These are phyloP conservation scores for Actinopyga echinites DNA, from an alignment of 53 echinoderm and acorn worm species.

Conservation along the genomic window DNA sequence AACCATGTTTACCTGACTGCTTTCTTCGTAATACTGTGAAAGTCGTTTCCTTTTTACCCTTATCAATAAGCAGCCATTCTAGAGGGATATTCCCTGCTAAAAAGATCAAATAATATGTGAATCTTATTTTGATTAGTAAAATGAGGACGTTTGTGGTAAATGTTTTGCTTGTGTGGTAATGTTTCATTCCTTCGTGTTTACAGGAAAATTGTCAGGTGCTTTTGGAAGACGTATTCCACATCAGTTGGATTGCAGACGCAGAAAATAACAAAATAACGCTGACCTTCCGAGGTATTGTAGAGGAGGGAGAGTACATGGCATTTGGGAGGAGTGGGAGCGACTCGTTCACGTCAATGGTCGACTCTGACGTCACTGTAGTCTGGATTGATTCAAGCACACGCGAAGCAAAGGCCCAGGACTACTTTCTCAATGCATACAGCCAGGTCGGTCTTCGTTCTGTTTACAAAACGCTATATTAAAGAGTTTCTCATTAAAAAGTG, in stretches of 20 bases:
- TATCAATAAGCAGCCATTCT: too few species aligned
- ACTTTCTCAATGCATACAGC: constrained; percentile 59
- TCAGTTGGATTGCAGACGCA: constrained; percentile 61
- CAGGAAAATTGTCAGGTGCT: constrained; percentile 73
- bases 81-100: too few species aligned
- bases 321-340: constrained; percentile 85
- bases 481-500: too few species aligned
- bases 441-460: constrained; percentile 45
- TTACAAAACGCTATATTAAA: too few species aligned
- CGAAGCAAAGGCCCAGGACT: constrained; percentile 64
- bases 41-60: too few species aligned
- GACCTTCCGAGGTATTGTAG: constrained; percentile 52
- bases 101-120: too few species aligned
- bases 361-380: constrained; percentile 78
- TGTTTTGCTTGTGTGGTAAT: too few species aligned
- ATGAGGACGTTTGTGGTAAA: too few species aligned
- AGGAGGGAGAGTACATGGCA: constrained; percentile 59
- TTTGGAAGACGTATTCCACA: constrained; percentile 65
- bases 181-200: too few species aligned
- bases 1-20: too few species aligned
- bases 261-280: constrained; percentile 47
- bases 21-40: too few species aligned
- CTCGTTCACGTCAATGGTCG: constrained; percentile 65
- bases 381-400: constrained; percentile 53
- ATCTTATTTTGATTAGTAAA: too few species aligned